Evolutionary conservation across 2,888 invertebrate genomes (phyloP), one percentile per base, ranked within the genome.

Genomic region (Plebejus anna): DNA sequence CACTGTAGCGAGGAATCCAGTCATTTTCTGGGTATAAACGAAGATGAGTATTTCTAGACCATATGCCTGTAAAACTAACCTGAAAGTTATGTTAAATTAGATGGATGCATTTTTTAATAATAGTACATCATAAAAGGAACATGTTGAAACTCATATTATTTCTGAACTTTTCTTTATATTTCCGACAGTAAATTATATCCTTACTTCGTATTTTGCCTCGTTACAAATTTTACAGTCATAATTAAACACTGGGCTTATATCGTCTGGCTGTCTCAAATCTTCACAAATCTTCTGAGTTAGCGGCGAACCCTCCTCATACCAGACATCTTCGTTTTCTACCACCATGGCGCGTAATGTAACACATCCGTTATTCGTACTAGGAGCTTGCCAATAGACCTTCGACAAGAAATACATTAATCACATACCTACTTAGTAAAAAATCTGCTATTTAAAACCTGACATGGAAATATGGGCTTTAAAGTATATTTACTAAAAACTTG

Each of bases 191-290:
- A 28, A 22, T 28, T 28, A 28, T 28, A 72, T 22, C 4, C 57
- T 76, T 78, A 91, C 92, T 88, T 93, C 92, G 82, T 93, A 93
- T 80, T 93, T 93, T 75, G 93, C 93, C 79, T 92, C 92, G 76
- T 92, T 91, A 79, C 93, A 93, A 11, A 89, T 86, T 16, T 85
- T 80, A 75, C 93, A 93, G n/a, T 90, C 86, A 4, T 85, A 83
- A 78, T 92, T 92, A 0, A 92, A 75, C 75, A 86, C 85, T 1
- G 89, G 91, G 0, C 91, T 83, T 0, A 90, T 84, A 77, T 93
- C 93, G 78, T 93, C 92, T 0, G 93, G 91, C 76, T 91, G 92
- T 1, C 91, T 84, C 83, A 87, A 80, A 47, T 93, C 93, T 79
- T 93, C 93, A 75, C 93, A 93, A 0, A 93, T 76, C 59, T 84